Base-by-base conservation (phyloP, 2,113 vertebrate genomes). In the Riparia riparia region DNA sequence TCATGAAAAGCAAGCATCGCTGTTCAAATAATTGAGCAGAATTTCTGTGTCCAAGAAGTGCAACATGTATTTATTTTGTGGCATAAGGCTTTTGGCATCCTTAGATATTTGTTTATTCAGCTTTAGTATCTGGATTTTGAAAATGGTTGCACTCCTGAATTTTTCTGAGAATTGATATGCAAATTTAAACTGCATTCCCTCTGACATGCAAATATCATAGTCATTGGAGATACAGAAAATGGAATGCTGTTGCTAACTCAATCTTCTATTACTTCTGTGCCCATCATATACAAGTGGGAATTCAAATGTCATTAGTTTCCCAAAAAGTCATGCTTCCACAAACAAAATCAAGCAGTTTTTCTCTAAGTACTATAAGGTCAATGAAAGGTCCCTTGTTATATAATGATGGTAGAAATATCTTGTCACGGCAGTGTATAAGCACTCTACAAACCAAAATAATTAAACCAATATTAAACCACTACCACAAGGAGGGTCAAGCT, bases 181-280 rank as follows among this genome's bases (percentile, higher is more conserved):
- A 79, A 91, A 89, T 80, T 51, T 25, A 57, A 90, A 13, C 45
- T 14, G 54, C 25, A 29, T 68, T 76, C 53, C 86, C 85, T 66
- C 71, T 92, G 84, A 90, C 47, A 70, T 77, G 74, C 71, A 95
- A 94, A 95, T 80, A 26, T 24, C 28, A 42, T 63, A 86, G 7
- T 64, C 32, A 41, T 1, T 70, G 31, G 68, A 86, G 65, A 82
- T 39, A 86, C 21, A 93, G 82, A 82, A 92, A 73, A 91, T 44
- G 39, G 63, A 94, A 78, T 0, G 4, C 17, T 78, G 16, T 49
- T 65, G 17, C 41, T 93, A 91, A 77, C 42, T 65, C 37, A 57
- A 28, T 90, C 47, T 93, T 78, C 68, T 94, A 2, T 64, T 69
- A 64, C 44, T 80, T 82, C 77, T 68, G 34, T 53, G 65, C 79